Evolutionary conservation across 2,888 invertebrate genomes (phyloP).

Genomic region (Abrostola tripartita): DNA sequence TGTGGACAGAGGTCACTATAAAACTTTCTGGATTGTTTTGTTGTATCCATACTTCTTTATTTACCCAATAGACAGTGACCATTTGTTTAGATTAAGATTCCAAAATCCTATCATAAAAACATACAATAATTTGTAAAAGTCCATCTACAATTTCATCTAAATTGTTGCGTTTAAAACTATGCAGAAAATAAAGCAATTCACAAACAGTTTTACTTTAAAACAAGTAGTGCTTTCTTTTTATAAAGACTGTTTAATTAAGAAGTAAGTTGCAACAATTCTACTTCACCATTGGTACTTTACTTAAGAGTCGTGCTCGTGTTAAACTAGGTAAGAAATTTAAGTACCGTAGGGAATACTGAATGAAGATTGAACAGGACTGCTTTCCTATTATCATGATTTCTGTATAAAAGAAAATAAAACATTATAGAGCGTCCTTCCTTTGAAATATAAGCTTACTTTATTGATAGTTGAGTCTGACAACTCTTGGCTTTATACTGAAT

Average conservation of each 20-base stretch:
- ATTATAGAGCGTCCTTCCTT: background rate
- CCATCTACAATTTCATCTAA: background rate
- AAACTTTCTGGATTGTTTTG: too few species aligned
- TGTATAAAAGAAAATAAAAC: background rate
- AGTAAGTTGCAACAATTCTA: constrained; percentile 2
- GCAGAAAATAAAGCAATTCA: background rate
- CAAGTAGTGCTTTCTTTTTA: background rate
- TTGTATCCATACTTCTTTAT: too few species aligned
- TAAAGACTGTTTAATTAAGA: constrained; percentile 5
- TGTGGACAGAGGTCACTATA: too few species aligned
- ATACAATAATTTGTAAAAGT: background rate
- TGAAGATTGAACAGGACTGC: background rate
- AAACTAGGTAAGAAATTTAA: constrained; percentile 26
- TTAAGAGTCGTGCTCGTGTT: background rate
- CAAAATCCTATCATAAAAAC: background rate
- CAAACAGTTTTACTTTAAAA: background rate
- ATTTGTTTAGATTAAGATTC: too few species aligned
- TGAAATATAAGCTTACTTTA: too few species aligned
- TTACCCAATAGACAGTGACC: too few species aligned
- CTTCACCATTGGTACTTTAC: background rate
- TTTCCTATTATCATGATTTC: background rate
- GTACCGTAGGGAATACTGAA: constrained; percentile 5
- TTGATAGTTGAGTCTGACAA: too few species aligned
- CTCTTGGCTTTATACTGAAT: too few species aligned
- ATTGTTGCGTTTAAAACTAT: background rate